A percentile compares a stretch with the other conserved stretches of the same genome.
These are phyloP conservation scores for Enteromius afrohamiltoni DNA, from an alignment of 2,797 vertebrate genomes.

Conservation along the genomic window DNA sequence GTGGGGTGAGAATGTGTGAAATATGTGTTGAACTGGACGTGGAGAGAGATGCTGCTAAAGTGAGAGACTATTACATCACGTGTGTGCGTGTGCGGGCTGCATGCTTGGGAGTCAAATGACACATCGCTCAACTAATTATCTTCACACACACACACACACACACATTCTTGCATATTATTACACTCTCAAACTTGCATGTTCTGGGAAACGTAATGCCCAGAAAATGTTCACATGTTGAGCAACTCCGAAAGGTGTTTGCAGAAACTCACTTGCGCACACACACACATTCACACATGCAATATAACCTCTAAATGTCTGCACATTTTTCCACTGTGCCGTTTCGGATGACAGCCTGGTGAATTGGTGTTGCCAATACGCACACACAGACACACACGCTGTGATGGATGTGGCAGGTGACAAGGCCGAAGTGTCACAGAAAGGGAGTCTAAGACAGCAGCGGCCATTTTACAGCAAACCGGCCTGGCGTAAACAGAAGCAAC, in stretches of 20 bases:
- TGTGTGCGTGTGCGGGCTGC: slow-evolving; percentile 54
- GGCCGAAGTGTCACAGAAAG: slow-evolving; percentile 39
- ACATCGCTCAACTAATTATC: slow-evolving; percentile 39
- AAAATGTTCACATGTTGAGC: slow-evolving; percentile 41
- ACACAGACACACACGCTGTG: slow-evolving; percentile 28
- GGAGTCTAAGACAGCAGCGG: slow-evolving; percentile 27
- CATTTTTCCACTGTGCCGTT: slow-evolving; percentile 54
- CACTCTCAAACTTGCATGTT: slow-evolving; percentile 36
- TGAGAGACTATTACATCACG: slow-evolving; percentile 54
- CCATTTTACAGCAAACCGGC: slow-evolving; percentile 40
- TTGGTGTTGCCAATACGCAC: slow-evolving; percentile 43
- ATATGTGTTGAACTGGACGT: slow-evolving; percentile 61
- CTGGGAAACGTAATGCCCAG: slow-evolving; percentile 15
- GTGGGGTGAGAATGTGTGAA: slow-evolving; percentile 40
- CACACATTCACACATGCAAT: slow-evolving; percentile 34
- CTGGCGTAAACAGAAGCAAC: slow-evolving; percentile 47
- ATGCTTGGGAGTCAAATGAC: slow-evolving; percentile 54
- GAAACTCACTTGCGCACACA: slow-evolving; percentile 36
- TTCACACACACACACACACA: slow-evolving; percentile 16
- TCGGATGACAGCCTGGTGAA: slow-evolving; percentile 44
- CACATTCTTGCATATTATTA: slow-evolving; percentile 26
- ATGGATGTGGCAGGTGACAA: slow-evolving; percentile 53
- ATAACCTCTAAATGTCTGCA: slow-evolving; percentile 46
- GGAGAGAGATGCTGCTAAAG: slow-evolving; percentile 61
- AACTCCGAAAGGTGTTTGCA: slow-evolving; percentile 35